These are phyloP conservation scores for Cryptotis parvus DNA, from an alignment of 2,113 vertebrate genomes.

Conservation along the genomic window DNA sequence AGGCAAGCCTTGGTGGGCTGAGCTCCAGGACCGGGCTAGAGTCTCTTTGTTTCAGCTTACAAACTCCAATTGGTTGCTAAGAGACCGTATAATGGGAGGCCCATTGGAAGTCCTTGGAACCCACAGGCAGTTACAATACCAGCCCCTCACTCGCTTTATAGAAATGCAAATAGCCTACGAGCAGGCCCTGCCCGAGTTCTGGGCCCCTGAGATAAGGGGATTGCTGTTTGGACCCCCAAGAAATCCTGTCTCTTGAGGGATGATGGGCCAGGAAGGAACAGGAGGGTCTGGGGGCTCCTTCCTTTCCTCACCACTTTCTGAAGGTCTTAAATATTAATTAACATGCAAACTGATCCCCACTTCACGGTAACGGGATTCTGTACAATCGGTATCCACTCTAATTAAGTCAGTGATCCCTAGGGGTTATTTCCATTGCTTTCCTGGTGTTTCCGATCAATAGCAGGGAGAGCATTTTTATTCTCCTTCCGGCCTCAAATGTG, in stretches of 20 bases:
- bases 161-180: constrained; percentile 57
- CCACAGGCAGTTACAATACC: background rate
- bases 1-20: constrained; percentile 31
- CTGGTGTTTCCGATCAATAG: constrained; percentile 53
- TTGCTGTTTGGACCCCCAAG: constrained; percentile 69
- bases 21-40: background rate
- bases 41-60: constrained; percentile 73
- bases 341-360: constrained; percentile 70
- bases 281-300: constrained; percentile 4
- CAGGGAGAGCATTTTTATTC: background rate
- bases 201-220: constrained; percentile 55
- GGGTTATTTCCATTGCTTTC: constrained; percentile 57
- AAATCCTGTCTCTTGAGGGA: constrained; percentile 56
- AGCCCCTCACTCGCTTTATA: constrained; percentile 39
- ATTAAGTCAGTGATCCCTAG: constrained; percentile 72
- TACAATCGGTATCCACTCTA: constrained; percentile 64
- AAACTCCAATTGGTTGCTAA: constrained; percentile 75
- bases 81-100: constrained; percentile 63
- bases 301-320: constrained; percentile 64
- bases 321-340: constrained; percentile 80
- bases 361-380: constrained; percentile 74
- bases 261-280: constrained; percentile 41
- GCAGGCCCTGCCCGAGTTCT: background rate
- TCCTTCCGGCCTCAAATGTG: background rate
- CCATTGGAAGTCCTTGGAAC: constrained; percentile 57